Evolutionary conservation across 1,140 invertebrate genomes (phyloP).

Genomic region (Thaumatotibia leucotreta): DNA sequence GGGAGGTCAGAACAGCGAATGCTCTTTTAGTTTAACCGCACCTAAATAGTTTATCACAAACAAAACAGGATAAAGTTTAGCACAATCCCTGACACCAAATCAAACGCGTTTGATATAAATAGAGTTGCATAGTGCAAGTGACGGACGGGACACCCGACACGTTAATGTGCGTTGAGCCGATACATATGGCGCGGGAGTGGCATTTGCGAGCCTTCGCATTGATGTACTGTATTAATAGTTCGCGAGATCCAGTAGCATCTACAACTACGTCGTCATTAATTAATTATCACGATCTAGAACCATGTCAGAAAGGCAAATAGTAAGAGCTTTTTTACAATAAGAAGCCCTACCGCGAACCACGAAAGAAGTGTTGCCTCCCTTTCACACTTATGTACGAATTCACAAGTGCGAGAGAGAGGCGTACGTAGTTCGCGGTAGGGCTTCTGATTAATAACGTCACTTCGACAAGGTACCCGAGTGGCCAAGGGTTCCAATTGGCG

Average conservation of each 20-base stretch:
- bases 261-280: not conserved
- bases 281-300: not conserved
- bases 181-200: constrained; percentile 2
- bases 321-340: too few relatives aligned
- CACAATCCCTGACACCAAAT: constrained; percentile 7
- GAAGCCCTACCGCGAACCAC: too few relatives aligned
- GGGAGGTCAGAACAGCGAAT: too few relatives aligned
- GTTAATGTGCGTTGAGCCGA: constrained; percentile 13
- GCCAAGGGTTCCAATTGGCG: too few relatives aligned
- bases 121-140: constrained; percentile 14
- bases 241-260: not conserved
- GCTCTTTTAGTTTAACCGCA: too few relatives aligned
- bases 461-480: too few relatives aligned
- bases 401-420: too few relatives aligned
- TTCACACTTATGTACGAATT: too few relatives aligned
- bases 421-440: too few relatives aligned
- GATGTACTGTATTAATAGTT: not conserved
- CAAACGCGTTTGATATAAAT: constrained; percentile 10
- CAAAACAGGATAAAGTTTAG: not conserved
- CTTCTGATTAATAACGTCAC: too few relatives aligned
- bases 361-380: too few relatives aligned
- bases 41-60: not conserved
- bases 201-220: constrained; percentile 1
- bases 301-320: too few relatives aligned
- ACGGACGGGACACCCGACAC: not conserved